Evolutionary conservation across 2,113 vertebrate species (phyloP).

Genomic region (Peromyscus polionotus): DNA sequence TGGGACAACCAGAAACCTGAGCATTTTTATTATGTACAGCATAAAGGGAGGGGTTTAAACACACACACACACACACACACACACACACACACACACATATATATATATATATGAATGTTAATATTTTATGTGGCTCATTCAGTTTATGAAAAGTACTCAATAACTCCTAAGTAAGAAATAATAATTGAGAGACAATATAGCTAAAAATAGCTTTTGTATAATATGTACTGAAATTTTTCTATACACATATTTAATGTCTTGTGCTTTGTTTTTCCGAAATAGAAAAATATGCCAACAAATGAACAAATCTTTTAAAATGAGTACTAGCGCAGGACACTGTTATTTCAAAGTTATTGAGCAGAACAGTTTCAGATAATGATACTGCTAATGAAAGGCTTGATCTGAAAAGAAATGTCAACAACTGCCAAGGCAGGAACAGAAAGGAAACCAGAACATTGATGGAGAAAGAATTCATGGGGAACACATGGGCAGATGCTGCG

Average conservation of each 20-base stretch:
- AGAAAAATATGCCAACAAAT: neutral
- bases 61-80: neutral
- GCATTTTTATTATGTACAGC: neutral
- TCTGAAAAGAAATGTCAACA: conserved; percentile 49
- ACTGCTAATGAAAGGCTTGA: conserved; percentile 38
- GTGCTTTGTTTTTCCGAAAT: neutral
- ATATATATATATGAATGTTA: neutral
- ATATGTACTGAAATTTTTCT: neutral
- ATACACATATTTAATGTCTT: neutral
- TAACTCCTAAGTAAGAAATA: neutral
- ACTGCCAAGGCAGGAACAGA: conserved; percentile 32
- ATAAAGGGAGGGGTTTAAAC: neutral
- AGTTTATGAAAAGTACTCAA: neutral
- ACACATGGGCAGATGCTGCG: neutral
- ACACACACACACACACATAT: neutral
- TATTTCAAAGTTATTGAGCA: conserved; percentile 43
- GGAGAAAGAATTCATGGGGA: neutral
- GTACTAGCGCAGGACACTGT: neutral
- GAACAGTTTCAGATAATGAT: conserved; percentile 47
- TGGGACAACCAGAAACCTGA: neutral
- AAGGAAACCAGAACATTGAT: neutral
- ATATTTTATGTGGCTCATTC: neutral
- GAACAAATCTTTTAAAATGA: conserved; percentile 39
- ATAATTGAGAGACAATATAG: neutral
- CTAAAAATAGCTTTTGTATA: neutral